Conservation (phyloP, 2,113 vertebrate species). For the Benitochromis conjunctus region DNA sequence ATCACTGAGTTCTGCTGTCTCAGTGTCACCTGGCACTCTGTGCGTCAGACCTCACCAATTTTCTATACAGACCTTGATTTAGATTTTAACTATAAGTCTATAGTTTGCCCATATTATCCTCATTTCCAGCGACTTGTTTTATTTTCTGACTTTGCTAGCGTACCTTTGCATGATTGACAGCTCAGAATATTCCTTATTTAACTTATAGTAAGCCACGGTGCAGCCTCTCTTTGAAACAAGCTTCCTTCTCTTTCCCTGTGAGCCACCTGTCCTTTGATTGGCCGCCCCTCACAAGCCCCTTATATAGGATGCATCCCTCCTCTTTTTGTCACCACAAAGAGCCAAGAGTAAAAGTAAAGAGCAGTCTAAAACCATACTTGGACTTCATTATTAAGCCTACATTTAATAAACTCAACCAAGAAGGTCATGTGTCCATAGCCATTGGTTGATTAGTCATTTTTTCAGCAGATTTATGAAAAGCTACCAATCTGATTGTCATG, state of each 20-base stretch:
- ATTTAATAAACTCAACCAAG: not conserved
- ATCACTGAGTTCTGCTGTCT: not conserved
- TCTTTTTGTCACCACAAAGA: not conserved
- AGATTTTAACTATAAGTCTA: not conserved
- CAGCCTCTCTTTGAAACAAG: not conserved
- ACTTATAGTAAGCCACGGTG: not conserved
- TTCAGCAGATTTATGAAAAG: not conserved
- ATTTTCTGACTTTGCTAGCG: not conserved
- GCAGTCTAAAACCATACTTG: not conserved
- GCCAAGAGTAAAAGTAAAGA: not conserved
- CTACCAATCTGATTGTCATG: not conserved
- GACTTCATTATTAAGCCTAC: not conserved
- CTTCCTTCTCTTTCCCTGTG: not conserved
- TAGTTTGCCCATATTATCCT: not conserved
- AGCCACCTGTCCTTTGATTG: not conserved
- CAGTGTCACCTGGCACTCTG: not conserved
- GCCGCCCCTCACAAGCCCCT: not conserved
- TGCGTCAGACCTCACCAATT: not conserved
- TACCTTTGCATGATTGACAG: not conserved
- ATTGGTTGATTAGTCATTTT: not conserved
- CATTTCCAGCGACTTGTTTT: not conserved
- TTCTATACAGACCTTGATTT: not conserved
- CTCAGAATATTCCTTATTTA: not conserved
- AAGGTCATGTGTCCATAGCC: not conserved
- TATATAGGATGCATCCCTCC: not conserved